Evolutionary conservation across 2,888 invertebrate species (phyloP).

Genomic region (Erebia epiphron): DNA sequence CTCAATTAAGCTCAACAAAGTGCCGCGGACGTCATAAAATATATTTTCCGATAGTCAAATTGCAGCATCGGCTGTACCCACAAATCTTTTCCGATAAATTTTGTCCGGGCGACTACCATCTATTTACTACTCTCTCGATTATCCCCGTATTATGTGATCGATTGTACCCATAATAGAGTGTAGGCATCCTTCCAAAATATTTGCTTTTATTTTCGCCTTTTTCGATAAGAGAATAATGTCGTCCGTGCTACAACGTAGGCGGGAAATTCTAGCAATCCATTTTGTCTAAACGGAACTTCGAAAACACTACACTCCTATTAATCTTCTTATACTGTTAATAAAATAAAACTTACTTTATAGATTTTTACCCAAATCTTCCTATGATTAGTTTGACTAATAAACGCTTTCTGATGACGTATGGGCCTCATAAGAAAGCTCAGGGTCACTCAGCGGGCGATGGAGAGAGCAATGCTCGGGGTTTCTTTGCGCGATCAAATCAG

Average conservation of each 20-base stretch:
- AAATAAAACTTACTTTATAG: no score
- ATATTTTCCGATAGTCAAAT: slow-evolving; percentile 79
- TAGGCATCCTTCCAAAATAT: slow-evolving; percentile 34
- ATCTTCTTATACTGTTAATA: no score
- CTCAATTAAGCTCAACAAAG: slow-evolving; percentile 68
- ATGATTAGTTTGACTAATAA: no score
- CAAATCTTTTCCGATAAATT: slow-evolving; percentile 78
- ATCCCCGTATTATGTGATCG: slow-evolving; percentile 46
- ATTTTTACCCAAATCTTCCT: no score
- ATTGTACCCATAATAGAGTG: slow-evolving; percentile 34
- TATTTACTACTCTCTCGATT: slow-evolving; percentile 49
- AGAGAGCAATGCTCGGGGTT: no score
- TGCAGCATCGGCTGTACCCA: slow-evolving; percentile 70
- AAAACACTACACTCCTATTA: not conserved
- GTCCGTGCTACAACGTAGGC: not conserved
- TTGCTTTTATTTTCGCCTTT: slow-evolving; percentile 27
- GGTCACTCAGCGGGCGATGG: no score
- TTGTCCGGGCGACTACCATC: slow-evolving; percentile 55
- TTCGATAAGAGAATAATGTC: slow-evolving; percentile 18
- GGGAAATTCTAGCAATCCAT: slow-evolving; percentile 6
- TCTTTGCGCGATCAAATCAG: no score
- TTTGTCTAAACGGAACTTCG: not conserved
- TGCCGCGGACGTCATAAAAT: slow-evolving; percentile 73
- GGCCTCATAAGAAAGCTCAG: no score
- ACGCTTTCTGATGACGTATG: no score